Evolutionary conservation across 2,888 invertebrate species (phyloP).

Genomic region (Hydropsyche betteni): DNA sequence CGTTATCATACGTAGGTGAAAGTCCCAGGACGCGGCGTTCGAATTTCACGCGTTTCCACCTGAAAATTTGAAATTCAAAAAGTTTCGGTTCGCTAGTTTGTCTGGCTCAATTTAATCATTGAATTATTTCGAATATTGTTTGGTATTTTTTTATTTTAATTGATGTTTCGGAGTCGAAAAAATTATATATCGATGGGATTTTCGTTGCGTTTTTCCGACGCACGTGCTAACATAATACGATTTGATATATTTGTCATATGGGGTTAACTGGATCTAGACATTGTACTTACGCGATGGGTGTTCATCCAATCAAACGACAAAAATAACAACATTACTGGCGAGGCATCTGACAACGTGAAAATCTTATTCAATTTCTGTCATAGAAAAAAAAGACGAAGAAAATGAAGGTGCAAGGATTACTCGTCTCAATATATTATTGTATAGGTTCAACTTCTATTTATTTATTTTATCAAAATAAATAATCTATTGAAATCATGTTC

Average conservation of each 20-base stretch:
- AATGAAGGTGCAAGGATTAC: slow-evolving; percentile 38
- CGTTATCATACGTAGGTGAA: background rate
- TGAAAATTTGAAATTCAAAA: no score
- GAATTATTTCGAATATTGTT: no score
- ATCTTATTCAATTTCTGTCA: slow-evolving; percentile 47
- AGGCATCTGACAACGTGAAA: slow-evolving; percentile 29
- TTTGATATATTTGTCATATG: slow-evolving; percentile 20
- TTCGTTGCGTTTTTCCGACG: no score
- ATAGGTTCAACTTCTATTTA: background rate
- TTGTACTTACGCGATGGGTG: background rate
- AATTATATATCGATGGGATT: no score
- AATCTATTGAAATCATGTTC: no score
- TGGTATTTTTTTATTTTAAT: no score
- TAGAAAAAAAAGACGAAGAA: slow-evolving; percentile 36
- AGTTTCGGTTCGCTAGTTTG: no score
- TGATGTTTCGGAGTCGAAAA: no score
- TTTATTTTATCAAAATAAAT: background rate
- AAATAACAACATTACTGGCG: background rate
- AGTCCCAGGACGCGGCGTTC: no score
- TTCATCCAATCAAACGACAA: slow-evolving; percentile 8
- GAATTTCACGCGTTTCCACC: no score
- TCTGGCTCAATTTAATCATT: no score
- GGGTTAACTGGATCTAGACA: background rate
- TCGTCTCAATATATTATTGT: background rate
- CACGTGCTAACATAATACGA: slow-evolving; percentile 11